Evolutionary conservation across 2,888 invertebrate genomes (phyloP).

Genomic region (Lithophane socia): DNA sequence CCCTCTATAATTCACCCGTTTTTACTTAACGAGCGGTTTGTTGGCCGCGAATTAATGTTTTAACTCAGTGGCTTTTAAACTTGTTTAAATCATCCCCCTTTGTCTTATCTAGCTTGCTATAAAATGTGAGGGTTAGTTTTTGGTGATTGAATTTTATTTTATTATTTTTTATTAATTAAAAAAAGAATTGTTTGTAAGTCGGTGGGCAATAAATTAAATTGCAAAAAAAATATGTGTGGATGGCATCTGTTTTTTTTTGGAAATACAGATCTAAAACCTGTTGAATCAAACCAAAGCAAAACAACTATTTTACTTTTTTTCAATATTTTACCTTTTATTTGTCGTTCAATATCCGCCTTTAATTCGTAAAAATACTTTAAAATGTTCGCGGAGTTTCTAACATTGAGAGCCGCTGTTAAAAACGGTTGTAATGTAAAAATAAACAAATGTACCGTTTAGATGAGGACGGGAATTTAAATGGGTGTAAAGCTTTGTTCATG

Average conservation of each 20-base stretch:
- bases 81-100: constrained; percentile 66
- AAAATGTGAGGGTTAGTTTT: constrained; percentile 51
- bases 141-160: constrained; percentile 47
- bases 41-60: constrained; percentile 78
- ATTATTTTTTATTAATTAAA: not conserved
- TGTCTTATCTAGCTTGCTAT: constrained; percentile 59
- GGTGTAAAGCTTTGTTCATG: constrained; percentile 47
- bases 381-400: constrained; percentile 10
- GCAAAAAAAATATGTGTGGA: not conserved
- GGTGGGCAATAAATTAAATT: not conserved
- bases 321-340: no score
- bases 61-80: constrained; percentile 69
- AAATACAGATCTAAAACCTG: not conserved
- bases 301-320: not conserved
- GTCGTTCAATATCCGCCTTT: no score
- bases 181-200: not conserved
- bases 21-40: constrained; percentile 81
- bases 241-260: not conserved
- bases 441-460: constrained; percentile 61
- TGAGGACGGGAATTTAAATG: constrained; percentile 59
- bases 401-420: constrained; percentile 53
- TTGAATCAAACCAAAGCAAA: not conserved
- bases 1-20: constrained; percentile 81
- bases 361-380: constrained; percentile 1
- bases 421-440: constrained; percentile 59